These are phyloP conservation scores for Rutilus rutilus DNA, from an alignment of 2,113 vertebrate species.

Conservation along the genomic window DNA sequence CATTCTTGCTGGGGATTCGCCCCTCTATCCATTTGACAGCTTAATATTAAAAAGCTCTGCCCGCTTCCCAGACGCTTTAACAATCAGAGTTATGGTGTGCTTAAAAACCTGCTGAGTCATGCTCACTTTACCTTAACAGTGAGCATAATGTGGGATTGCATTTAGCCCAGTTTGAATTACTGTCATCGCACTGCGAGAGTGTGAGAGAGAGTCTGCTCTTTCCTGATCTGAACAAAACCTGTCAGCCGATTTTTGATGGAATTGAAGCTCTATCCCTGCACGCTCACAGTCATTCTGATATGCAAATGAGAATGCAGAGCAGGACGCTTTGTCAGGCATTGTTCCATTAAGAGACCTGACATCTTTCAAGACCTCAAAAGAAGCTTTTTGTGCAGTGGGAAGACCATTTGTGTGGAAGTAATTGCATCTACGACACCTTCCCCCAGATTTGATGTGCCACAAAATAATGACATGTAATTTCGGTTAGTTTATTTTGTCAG, in stretches of 20 bases:
- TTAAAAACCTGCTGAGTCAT: conserved; percentile 57
- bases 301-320: conserved; percentile 47
- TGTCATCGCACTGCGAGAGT: conserved; percentile 18
- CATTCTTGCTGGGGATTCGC: conserved; percentile 35
- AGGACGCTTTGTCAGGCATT: conserved; percentile 30
- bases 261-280: neutral
- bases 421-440: conserved; percentile 36
- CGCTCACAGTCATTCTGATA: conserved; percentile 36
- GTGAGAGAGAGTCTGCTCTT: conserved; percentile 4
- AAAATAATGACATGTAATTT: conserved; percentile 38
- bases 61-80: neutral
- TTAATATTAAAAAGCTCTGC: conserved; percentile 40
- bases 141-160: conserved; percentile 47
- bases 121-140: conserved; percentile 46
- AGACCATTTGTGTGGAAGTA: conserved; percentile 10
- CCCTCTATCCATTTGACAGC: conserved; percentile 21
- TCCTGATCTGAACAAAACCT: conserved; percentile 37
- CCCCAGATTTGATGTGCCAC: conserved; percentile 14
- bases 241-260: conserved; percentile 26
- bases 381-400: conserved; percentile 8
- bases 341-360: conserved; percentile 44
- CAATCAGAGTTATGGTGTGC: conserved; percentile 35
- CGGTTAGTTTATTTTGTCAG: conserved; percentile 26
- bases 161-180: conserved; percentile 52
- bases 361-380: conserved; percentile 40